Base-by-base conservation (phyloP, 2,888 invertebrate species). In the Troides aeacus region DNA sequence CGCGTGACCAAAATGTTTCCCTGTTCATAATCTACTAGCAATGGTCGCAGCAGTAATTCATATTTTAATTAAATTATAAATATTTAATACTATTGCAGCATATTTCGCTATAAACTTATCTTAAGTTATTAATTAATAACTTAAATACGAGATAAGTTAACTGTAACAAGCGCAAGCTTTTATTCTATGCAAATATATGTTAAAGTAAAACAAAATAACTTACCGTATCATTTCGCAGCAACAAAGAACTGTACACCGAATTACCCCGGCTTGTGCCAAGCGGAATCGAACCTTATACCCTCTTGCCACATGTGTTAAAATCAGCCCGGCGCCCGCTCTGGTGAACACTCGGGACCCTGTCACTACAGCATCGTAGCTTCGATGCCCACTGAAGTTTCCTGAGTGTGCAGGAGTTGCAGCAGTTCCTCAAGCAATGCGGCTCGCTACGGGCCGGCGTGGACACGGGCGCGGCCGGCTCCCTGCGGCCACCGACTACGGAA, bases 251-350 rank as follows among this genome's bases (percentile, higher is more conserved):
- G 72, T 73, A 79, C 79, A 79, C 78, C 76, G 74, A 85, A 83
- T 90, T 91, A 92, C 84, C 90, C 92, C 77, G 92, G 92, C 88
- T 89, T 89, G 77, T 88, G 90, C 91, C 91, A 91, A 85, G 89
- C 91, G 74, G 85, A 88, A 84, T 87, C 83, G 82, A 89, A 91
- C 86, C 88, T 85, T 88, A 88, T 86, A 75, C 87, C 88, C 74
- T 81, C 84, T 78, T 79, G 88, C 92, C 88, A 91, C 92, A 92
- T 92, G 92, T 89, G 91, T 90, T 83, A 88, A 79, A 86, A 84
- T 83, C 81, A 74, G 72, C 79, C 72, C 72, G 74, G 76, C 85
- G 83, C 84, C 74, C 79, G 69, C 68, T 76, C 74, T 71, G 75
- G 74, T 75, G 76, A 81, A 82, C 83, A 82, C 75, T 79, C 62